These are phyloP conservation scores for Odontocerum albicorne DNA, from an alignment of 2,888 invertebrate species.

Conservation along the genomic window DNA sequence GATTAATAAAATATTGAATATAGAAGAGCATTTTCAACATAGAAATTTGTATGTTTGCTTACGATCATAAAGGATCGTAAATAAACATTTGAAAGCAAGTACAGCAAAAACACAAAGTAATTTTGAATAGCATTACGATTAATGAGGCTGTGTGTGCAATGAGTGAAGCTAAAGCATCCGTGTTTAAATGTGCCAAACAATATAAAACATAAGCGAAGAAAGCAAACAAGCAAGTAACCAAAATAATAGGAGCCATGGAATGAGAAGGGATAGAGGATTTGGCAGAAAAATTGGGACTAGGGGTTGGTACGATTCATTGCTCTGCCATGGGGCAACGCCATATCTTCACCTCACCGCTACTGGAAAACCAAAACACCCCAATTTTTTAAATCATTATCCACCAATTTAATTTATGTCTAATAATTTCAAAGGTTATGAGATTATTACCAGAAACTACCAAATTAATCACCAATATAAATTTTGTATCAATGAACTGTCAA, in stretches of 20 bases:
- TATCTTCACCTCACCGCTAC: slow-evolving; percentile 72
- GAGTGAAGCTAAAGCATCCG: slow-evolving; percentile 1
- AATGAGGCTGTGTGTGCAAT: slow-evolving; percentile 1
- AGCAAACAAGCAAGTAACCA: slow-evolving; percentile 31
- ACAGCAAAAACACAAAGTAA: slow-evolving; percentile 1
- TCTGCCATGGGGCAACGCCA: slow-evolving; percentile 56
- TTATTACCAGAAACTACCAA: no score
- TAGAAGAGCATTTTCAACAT: no score
- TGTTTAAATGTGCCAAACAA: neutral
- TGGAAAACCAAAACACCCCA: slow-evolving; percentile 51
- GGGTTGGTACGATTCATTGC: slow-evolving; percentile 45
- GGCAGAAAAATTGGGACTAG: slow-evolving; percentile 35
- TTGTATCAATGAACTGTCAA: no score
- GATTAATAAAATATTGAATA: no score
- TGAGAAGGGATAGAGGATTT: slow-evolving; percentile 18
- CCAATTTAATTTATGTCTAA: no score
- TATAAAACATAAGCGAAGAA: slow-evolving; percentile 21
- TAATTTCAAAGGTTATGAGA: no score
- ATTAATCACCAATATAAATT: no score
- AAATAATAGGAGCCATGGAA: slow-evolving; percentile 18
- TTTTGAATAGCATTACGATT: neutral
- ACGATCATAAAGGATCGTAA: neutral
- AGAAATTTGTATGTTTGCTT: no score
- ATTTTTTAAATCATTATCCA: slow-evolving; percentile 3
- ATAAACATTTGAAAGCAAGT: slow-evolving; percentile 6